Evolutionary conservation across 2,113 vertebrate species (phyloP), one percentile per base, ranked within the genome.

Genomic region (Thalassarche chlororhynchos): DNA sequence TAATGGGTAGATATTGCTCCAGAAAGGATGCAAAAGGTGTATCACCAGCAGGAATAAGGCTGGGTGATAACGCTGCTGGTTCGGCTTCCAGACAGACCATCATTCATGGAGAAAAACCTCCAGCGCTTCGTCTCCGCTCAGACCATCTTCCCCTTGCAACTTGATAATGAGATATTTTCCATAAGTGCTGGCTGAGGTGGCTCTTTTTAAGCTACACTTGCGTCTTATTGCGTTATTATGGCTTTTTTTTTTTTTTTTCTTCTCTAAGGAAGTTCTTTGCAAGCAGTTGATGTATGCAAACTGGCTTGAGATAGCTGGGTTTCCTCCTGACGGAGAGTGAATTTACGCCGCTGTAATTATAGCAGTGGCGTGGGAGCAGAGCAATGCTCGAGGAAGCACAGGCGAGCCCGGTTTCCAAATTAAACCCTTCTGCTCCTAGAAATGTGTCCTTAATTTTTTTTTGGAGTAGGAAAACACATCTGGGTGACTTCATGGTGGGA

Each of bases 101-200:
- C 55, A 5, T 2, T 62, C 29, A 16, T 16, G n/a, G 47, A 76
- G 64, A 78, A 28, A n/a, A 84, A 49, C 65, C 69, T 78, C 55
- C 46, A 25, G 36, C 4, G 0, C 47, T 65, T 51, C 4, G 0
- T 20, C 81, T 84, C 28, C 4, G 0, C 36, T 58, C 2, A 0
- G 34, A 12, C 18, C 9, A 4, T 17, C 8, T 20, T 61, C 79
- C 36, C 78, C 24, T 42, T 25, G 51, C 72, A 54, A 42, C 21
- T 3, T 3, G 40, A 14, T 58, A 29, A 87, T 9, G 76, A 78
- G 78, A 40, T 49, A 14, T 60, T 91, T 91, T 80, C 76, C 32
- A 8, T 3, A 9, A 75, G 40, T 0, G 1, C 32, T 19, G 11
- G 47, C 28, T 9, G 36, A 7, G 28, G 66, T 26, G 49, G 34